A percentile compares a stretch with the other conserved stretches of the same genome.
Conservation (phyloP, 2,797 vertebrate species). For the Pangasius sanitwongsei region DNA sequence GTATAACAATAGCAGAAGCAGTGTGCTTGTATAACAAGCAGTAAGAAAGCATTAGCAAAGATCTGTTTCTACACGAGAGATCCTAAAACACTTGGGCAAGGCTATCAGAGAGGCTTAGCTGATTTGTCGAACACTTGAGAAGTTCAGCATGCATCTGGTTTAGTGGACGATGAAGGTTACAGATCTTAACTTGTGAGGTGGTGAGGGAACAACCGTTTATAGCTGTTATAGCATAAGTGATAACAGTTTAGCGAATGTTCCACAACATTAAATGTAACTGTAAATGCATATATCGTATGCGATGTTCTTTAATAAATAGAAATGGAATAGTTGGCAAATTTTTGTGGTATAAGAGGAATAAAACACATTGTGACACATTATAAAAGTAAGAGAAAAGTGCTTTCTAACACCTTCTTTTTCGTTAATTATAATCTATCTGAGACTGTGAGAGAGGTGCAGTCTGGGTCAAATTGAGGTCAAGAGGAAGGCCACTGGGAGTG, state of each 20-base stretch:
- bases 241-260: too few species aligned
- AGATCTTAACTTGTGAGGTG: background rate
- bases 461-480: slow-evolving; percentile 48
- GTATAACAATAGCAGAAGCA: background rate
- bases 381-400: background rate
- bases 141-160: slow-evolving; percentile 33
- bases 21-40: background rate
- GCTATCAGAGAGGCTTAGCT: slow-evolving; percentile 24
- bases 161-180: slow-evolving; percentile 23
- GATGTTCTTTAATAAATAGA: background rate
- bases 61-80: slow-evolving; percentile 34
- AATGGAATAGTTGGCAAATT: too few species aligned
- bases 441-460: slow-evolving; percentile 36
- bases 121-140: slow-evolving; percentile 38
- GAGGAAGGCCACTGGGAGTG: slow-evolving; percentile 43
- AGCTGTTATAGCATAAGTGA: background rate
- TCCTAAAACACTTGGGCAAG: slow-evolving; percentile 36
- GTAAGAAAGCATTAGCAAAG: slow-evolving; percentile 23
- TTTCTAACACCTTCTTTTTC: slow-evolving; percentile 12
- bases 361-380: background rate
- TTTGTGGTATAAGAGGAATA: background rate
- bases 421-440: slow-evolving; percentile 28
- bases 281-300: background rate
- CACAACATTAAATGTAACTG: background rate
- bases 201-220: background rate